phyloP scores from a whole-genome alignment of 2,113 vertebrate genomes.

The Andinoacara biseriatus region DNA sequence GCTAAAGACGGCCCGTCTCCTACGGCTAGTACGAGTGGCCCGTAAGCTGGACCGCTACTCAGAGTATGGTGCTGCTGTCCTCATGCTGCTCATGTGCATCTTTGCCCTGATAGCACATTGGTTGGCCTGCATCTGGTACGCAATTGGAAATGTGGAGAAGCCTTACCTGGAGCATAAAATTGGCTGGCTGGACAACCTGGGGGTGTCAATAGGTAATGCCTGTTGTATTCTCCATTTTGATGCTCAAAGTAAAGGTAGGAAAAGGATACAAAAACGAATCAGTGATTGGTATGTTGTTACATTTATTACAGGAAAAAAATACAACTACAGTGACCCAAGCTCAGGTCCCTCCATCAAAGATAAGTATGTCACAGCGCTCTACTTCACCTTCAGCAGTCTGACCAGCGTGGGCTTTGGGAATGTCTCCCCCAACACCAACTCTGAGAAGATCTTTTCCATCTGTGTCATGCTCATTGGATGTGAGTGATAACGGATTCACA shows the following conservation, averaged over 20 bases:
- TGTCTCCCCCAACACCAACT: conserved; percentile 99
- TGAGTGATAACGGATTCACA: conserved; percentile 80
- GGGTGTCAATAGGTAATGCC: conserved; percentile 87
- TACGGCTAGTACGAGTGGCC: conserved; percentile 94
- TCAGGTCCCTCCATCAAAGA: conserved; percentile 99
- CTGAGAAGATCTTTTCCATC: conserved; percentile 99
- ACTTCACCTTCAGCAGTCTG: conserved; percentile 99
- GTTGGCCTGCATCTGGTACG: conserved; percentile 99
- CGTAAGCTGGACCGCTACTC: conserved; percentile 97
- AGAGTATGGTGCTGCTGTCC: conserved; percentile 96
- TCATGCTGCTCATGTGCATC: conserved; percentile 99
- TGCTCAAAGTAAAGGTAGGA: not conserved
- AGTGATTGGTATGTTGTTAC: not conserved
- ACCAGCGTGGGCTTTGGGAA: conserved; percentile 99
- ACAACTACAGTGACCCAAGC: conserved; percentile 94
- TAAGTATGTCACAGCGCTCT: conserved; percentile 98
- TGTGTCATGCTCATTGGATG: conserved; percentile 99
- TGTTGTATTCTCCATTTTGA: not conserved
- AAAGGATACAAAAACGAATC: not conserved
- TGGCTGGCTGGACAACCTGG: conserved; percentile 97
- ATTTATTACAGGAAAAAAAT: conserved; percentile 86
- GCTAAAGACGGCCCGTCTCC: conserved; percentile 94
- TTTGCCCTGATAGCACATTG: conserved; percentile 98
- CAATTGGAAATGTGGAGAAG: conserved; percentile 97
- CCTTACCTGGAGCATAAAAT: conserved; percentile 96